Evolutionary conservation across 2,113 vertebrate species (phyloP).

Genomic region (Xenopus laevis): DNA sequence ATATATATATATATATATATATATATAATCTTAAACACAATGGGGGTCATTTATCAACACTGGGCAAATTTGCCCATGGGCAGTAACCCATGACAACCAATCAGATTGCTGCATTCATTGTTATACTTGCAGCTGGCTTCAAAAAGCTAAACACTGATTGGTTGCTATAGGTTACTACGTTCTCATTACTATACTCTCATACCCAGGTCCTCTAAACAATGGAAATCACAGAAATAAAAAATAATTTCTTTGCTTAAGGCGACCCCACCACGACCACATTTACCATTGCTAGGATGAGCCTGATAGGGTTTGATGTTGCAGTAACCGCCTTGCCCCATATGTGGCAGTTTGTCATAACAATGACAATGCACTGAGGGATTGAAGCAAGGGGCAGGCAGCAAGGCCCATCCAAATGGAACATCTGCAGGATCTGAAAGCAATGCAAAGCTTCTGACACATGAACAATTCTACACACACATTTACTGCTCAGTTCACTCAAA

Average conservation of each 20-base stretch:
- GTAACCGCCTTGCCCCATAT: background rate
- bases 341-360: background rate
- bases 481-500: background rate
- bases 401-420: background rate
- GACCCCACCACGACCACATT: background rate
- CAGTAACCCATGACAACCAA: too few relatives aligned
- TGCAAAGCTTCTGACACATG: constrained; percentile 23
- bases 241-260: background rate
- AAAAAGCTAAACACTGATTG: too few relatives aligned
- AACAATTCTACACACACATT: background rate
- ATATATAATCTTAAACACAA: too few relatives aligned
- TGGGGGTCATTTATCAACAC: too few relatives aligned
- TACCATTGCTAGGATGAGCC: too few relatives aligned
- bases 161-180: too few relatives aligned
- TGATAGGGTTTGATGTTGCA: background rate
- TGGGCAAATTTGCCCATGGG: too few relatives aligned
- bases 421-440: background rate
- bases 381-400: too few relatives aligned
- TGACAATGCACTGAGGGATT: background rate
- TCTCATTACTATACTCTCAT: too few relatives aligned
- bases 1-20: too few relatives aligned
- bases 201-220: background rate
- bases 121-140: too few relatives aligned
- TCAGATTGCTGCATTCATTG: too few relatives aligned
- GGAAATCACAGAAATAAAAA: background rate